Percentiles rank a stretch among this genome's conserved stretches.
Conservation (phyloP, 2,113 vertebrate genomes). For the Calyptommatus sinebrachiatus region DNA sequence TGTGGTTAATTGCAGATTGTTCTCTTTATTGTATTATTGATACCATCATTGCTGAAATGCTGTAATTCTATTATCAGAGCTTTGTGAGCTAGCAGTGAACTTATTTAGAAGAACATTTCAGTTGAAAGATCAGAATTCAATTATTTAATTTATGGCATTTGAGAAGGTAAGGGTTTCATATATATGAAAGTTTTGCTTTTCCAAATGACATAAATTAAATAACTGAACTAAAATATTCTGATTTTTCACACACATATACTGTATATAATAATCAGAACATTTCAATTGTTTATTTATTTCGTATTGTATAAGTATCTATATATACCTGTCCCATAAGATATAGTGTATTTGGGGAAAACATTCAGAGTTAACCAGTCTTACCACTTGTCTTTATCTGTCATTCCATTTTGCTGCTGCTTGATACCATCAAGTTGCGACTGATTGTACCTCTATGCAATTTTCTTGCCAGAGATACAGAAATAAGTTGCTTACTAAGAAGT, state of each 20-base stretch:
- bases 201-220: too few relatives aligned
- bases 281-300: too few relatives aligned
- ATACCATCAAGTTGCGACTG: too few relatives aligned
- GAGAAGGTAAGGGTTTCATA: not conserved
- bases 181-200: not conserved
- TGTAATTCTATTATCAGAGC: slow-evolving; percentile 42
- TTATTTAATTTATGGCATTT: slow-evolving; percentile 10
- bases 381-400: too few relatives aligned
- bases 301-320: too few relatives aligned
- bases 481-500: too few relatives aligned
- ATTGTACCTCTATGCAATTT: too few relatives aligned
- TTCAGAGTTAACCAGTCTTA: not conserved
- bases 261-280: too few relatives aligned
- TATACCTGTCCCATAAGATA: slow-evolving; percentile 7
- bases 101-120: slow-evolving; percentile 33
- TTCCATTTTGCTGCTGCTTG: too few relatives aligned
- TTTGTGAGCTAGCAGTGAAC: slow-evolving; percentile 13
- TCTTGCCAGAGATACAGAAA: too few relatives aligned
- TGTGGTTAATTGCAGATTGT: slow-evolving; percentile 52
- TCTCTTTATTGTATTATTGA: slow-evolving; percentile 56
- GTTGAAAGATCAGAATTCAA: slow-evolving; percentile 29
- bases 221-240: too few relatives aligned
- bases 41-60: not conserved
- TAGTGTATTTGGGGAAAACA: not conserved
- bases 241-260: too few relatives aligned